Conservation (phyloP, 2,113 vertebrate species). For the Opisthocomus hoazin region DNA sequence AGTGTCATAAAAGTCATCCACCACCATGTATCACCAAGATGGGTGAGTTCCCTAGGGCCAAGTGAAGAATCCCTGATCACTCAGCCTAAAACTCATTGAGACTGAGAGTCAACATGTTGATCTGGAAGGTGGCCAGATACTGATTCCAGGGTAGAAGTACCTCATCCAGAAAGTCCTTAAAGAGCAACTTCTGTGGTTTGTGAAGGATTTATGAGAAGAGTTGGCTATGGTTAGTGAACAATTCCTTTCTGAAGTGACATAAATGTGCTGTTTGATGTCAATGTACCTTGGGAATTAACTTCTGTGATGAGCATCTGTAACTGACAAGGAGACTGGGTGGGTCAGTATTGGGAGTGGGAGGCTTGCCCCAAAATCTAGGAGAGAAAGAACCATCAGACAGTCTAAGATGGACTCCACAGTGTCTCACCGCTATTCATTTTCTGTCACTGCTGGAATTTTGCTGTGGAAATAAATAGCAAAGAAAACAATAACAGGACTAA, state of each 20-base stretch:
- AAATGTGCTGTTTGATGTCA: background rate
- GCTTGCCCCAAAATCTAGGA: background rate
- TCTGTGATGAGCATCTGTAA: background rate
- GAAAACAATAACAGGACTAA: constrained; percentile 55
- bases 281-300: background rate
- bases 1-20: background rate
- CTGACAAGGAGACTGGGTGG: background rate
- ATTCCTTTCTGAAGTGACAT: background rate
- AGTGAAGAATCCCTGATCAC: background rate
- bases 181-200: background rate
- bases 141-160: background rate
- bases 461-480: constrained; percentile 52
- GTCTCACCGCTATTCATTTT: background rate
- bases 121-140: background rate
- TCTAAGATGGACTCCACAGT: background rate
- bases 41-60: background rate
- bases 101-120: background rate
- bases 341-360: background rate
- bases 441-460: constrained; percentile 28
- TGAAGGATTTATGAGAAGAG: background rate
- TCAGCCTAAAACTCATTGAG: background rate
- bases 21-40: background rate
- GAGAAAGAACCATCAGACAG: background rate
- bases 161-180: background rate
- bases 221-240: background rate